Evolutionary conservation across 2,797 vertebrate genomes (phyloP).

Genomic region (Thripadectes ignobilis): DNA sequence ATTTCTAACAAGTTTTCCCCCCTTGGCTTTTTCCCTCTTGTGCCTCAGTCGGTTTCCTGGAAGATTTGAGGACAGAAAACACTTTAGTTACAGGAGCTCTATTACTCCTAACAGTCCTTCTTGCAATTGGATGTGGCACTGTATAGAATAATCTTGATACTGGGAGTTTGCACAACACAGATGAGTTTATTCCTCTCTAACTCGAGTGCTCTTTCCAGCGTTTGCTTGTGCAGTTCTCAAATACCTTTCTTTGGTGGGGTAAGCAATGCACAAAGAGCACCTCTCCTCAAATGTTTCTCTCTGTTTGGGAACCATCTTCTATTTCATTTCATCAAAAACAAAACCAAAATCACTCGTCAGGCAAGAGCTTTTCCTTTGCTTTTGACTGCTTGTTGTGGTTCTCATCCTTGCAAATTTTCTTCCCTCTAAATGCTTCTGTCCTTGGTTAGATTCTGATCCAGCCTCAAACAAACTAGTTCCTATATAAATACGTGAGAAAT

Average conservation of each 20-base stretch:
- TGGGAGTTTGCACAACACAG: neutral
- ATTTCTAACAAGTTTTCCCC: constrained; percentile 29
- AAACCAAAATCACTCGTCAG: neutral
- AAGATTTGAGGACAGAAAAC: constrained; percentile 59
- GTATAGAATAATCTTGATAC: constrained; percentile 1
- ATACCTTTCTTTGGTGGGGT: neutral
- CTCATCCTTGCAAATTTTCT: neutral
- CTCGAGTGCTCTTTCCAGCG: neutral
- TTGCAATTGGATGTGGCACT: constrained; percentile 59
- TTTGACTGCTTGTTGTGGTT: neutral
- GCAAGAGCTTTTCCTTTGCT: neutral
- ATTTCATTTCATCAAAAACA: neutral
- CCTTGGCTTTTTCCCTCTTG: neutral
- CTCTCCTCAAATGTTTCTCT: neutral
- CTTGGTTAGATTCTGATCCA: neutral
- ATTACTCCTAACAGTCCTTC: constrained; percentile 15
- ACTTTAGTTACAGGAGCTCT: constrained; percentile 58
- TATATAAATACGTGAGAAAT: neutral
- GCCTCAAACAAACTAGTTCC: neutral
- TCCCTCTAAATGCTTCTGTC: neutral
- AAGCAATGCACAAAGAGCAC: neutral
- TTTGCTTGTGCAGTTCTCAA: neutral
- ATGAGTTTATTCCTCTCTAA: neutral
- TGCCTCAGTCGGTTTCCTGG: constrained; percentile 32
- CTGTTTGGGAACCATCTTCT: accelerated